These are phyloP conservation scores for Spizaetus ornatus DNA, from an alignment of 2,113 vertebrate genomes.

Conservation along the genomic window DNA sequence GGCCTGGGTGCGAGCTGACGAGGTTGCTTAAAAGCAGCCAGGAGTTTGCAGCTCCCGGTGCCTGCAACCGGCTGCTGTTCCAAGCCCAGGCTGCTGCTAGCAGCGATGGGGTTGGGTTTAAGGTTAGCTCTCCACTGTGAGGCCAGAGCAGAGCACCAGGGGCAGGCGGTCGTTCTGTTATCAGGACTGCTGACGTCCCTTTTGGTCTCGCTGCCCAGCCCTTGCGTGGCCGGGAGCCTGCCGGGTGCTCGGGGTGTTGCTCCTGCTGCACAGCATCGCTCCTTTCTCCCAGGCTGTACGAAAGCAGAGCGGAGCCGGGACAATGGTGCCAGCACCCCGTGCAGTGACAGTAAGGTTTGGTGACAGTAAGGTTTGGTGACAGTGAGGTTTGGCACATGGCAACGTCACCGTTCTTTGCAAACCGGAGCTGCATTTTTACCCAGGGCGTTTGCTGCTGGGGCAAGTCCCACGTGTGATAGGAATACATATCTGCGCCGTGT, in stretches of 20 bases:
- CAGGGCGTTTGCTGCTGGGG: not conserved
- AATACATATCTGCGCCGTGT: accelerated
- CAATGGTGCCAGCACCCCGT: accelerated
- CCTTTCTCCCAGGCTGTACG: not conserved
- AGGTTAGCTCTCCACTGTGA: not conserved
- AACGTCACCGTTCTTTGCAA: accelerated
- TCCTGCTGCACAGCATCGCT: not conserved
- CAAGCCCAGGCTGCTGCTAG: not conserved
- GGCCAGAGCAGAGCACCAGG: not conserved
- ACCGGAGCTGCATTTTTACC: not conserved
- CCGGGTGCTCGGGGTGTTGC: accelerated
- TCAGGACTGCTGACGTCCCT: accelerated
- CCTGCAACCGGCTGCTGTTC: not conserved
- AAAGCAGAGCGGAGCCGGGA: not conserved
- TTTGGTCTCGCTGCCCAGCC: not conserved
- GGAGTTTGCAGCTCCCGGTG: not conserved
- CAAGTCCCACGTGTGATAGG: accelerated
- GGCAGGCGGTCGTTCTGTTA: no score
- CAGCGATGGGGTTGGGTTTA: not conserved
- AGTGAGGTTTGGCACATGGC: not conserved
- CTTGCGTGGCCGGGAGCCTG: not conserved
- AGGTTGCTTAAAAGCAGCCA: not conserved
- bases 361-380: not conserved
- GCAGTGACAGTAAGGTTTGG: not conserved
- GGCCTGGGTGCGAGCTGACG: not conserved